phyloP scores from a whole-genome alignment of 2,113 vertebrate species.

The Columbina picui region DNA sequence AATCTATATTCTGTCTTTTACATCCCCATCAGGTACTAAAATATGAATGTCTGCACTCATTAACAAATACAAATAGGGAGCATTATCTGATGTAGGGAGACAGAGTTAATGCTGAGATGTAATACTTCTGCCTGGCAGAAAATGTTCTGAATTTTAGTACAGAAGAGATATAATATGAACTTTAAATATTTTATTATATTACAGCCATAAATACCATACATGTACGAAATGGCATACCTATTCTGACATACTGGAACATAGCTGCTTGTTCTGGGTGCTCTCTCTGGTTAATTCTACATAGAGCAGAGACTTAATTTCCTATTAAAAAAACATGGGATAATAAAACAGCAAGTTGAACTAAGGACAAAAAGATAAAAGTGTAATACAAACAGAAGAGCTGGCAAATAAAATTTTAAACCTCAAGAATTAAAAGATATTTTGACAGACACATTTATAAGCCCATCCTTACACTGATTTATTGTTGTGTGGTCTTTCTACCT shows the following conservation, averaged over 20 bases:
- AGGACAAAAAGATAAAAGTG: constrained; percentile 23
- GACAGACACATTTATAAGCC: neutral
- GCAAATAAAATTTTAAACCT: constrained; percentile 25
- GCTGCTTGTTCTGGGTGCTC: constrained; percentile 1
- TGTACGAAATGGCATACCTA: constrained; percentile 23
- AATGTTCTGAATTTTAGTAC: constrained; percentile 11
- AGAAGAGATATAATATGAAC: constrained; percentile 29
- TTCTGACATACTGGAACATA: constrained; percentile 22
- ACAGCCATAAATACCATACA: constrained; percentile 1
- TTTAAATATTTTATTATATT: constrained; percentile 55
- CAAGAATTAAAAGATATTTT: constrained; percentile 20
- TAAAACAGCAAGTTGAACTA: constrained; percentile 42
- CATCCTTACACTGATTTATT: neutral
- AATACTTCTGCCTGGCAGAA: constrained; percentile 8
- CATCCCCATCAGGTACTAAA: constrained; percentile 67
- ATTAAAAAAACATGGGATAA: constrained; percentile 32
- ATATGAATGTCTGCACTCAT: constrained; percentile 66
- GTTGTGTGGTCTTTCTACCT: neutral
- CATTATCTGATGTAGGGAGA: constrained; percentile 29
- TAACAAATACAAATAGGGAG: constrained; percentile 66
- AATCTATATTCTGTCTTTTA: constrained; percentile 76
- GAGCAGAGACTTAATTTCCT: constrained; percentile 10
- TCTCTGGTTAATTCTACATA: constrained; percentile 18
- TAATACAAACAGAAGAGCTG: neutral
- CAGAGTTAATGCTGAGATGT: neutral